Conservation (phyloP, 2,888 invertebrate genomes). For the Sarcophaga carnaria region DNA sequence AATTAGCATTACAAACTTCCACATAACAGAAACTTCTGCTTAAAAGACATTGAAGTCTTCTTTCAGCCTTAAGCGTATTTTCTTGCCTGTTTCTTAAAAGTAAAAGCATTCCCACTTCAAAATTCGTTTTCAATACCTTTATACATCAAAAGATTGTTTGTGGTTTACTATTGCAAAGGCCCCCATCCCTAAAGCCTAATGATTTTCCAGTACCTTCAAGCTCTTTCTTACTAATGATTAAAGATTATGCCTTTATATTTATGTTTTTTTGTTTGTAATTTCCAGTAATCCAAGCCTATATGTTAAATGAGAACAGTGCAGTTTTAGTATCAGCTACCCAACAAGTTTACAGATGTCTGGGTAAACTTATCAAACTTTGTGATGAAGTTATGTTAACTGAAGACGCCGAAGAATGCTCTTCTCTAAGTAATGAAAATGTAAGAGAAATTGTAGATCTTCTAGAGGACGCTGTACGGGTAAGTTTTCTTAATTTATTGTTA, state of each 20-base stretch:
- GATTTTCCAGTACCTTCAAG: not conserved
- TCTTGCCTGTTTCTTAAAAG: no score
- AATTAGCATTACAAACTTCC: no score
- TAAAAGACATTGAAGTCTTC: no score
- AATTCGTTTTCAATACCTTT: no score
- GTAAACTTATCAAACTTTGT: conserved; percentile 93
- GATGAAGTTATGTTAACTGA: conserved; percentile 92
- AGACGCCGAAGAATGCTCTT: conserved; percentile 83
- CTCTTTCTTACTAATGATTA: conserved; percentile 10
- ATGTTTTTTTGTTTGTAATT: not conserved
- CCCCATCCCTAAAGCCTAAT: not conserved
- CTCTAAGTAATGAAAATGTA: conserved; percentile 85
- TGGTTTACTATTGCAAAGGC: no score
- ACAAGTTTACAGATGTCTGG: conserved; percentile 92
- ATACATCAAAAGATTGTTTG: no score
- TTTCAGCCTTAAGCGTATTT: no score
- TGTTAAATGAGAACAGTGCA: conserved; percentile 80
- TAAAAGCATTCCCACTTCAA: no score
- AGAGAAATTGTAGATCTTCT: conserved; percentile 87
- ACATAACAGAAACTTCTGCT: no score
- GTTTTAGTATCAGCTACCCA: conserved; percentile 87
- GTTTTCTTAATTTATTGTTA: conserved; percentile 45
- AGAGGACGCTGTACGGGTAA: conserved; percentile 88
- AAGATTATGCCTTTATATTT: not conserved
- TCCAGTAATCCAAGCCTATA: conserved; percentile 80